Evolutionary conservation across 2,797 vertebrate species (phyloP).

Genomic region (Varecia variegata): DNA sequence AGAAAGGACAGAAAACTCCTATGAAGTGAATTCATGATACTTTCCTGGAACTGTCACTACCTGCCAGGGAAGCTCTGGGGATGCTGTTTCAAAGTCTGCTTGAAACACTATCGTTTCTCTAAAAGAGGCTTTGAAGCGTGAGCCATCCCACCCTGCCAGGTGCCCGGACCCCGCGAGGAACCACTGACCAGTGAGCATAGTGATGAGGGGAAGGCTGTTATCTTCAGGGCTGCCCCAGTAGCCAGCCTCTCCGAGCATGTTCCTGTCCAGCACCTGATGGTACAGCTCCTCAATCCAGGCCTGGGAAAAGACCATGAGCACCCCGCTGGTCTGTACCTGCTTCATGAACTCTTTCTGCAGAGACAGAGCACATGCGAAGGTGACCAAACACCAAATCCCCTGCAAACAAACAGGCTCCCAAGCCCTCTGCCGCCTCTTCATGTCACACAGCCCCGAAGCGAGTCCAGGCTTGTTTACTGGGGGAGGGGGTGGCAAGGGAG

Average conservation of each 20-base stretch:
- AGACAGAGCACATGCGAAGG: background rate
- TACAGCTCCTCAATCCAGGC: constrained; percentile 97
- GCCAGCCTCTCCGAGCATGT: constrained; percentile 95
- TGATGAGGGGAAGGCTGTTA: constrained; percentile 91
- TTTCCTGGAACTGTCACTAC: background rate
- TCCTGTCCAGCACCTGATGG: constrained; percentile 93
- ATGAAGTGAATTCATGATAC: background rate
- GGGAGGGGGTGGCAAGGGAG: fast-evolving
- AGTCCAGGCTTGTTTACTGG: background rate
- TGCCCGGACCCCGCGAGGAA: fast-evolving
- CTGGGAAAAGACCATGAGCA: constrained; percentile 94
- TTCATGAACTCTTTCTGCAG: constrained; percentile 95
- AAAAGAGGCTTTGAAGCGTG: background rate
- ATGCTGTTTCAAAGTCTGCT: background rate
- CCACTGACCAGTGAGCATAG: constrained; percentile 93
- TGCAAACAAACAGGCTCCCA: background rate
- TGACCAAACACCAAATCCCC: background rate
- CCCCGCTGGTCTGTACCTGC: constrained; percentile 93
- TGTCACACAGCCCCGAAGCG: fast-evolving
- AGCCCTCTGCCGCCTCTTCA: background rate
- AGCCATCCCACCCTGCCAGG: fast-evolving
- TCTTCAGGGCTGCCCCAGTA: constrained; percentile 93
- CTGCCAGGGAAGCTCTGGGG: background rate
- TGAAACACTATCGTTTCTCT: background rate
- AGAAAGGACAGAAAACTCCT: background rate